These are phyloP conservation scores for Halichoeres trimaculatus DNA, from an alignment of 2,113 vertebrate genomes.

Conservation along the genomic window DNA sequence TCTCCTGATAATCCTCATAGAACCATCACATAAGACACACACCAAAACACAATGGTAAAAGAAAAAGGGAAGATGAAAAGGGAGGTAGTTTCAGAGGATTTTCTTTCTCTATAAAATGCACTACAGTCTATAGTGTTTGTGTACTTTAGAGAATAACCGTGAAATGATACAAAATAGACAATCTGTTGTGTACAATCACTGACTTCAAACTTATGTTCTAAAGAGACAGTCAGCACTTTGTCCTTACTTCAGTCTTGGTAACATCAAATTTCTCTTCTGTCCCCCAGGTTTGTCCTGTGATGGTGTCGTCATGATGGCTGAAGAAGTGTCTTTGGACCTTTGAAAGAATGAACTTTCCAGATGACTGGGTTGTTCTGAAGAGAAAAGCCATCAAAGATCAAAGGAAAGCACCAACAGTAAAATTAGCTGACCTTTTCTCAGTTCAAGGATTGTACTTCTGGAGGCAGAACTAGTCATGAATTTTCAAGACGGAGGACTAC, in stretches of 20 bases:
- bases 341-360: constrained; percentile 59
- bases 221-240: neutral
- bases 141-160: no score
- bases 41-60: neutral
- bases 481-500: constrained; percentile 11
- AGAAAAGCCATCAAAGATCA: constrained; percentile 50
- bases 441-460: constrained; percentile 51
- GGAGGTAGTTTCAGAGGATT: neutral
- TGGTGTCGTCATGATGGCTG: constrained; percentile 36
- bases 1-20: constrained; percentile 35
- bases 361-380: constrained; percentile 56
- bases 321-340: constrained; percentile 44
- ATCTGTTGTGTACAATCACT: neutral
- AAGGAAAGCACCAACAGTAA: constrained; percentile 54
- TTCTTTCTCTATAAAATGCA: neutral
- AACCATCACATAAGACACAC: constrained; percentile 11
- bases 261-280: constrained; percentile 44
- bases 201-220: no score
- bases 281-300: constrained; percentile 62
- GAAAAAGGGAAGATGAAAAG: neutral
- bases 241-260: neutral
- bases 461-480: constrained; percentile 30
- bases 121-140: neutral
- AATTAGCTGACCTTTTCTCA: constrained; percentile 57
- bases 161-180: neutral